Conservation (phyloP, 2,113 vertebrate genomes). For the Sapayoa aenigma region DNA sequence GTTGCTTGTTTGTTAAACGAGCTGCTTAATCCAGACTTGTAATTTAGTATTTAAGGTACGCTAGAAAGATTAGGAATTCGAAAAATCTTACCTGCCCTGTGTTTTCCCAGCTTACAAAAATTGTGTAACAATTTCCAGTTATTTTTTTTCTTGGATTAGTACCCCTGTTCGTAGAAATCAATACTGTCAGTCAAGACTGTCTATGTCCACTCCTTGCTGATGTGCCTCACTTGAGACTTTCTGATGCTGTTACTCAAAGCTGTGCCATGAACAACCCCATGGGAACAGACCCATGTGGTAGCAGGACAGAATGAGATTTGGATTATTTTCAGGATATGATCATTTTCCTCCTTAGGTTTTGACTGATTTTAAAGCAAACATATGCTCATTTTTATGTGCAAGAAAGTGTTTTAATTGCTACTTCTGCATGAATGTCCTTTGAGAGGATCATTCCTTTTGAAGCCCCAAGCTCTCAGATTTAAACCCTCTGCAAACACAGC, state of each 20-base stretch:
- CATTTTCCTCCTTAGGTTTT: neutral
- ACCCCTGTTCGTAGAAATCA: neutral
- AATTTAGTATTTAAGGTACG: neutral
- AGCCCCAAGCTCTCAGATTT: neutral
- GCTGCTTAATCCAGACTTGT: neutral
- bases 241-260: neutral
- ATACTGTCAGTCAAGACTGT: neutral
- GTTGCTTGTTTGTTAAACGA: neutral
- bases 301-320: neutral
- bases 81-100: neutral
- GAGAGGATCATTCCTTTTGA: neutral
- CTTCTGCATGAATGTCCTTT: neutral
- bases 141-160: neutral
- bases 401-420: neutral
- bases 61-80: neutral
- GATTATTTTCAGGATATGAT: neutral
- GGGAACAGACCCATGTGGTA: neutral
- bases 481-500: neutral
- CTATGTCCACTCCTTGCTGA: neutral
- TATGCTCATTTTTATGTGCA: neutral
- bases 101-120: fast-evolving
- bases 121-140: neutral
- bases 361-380: neutral
- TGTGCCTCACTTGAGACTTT: too few relatives aligned
- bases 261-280: neutral